phyloP scores from a whole-genome alignment of 2,113 vertebrate species.

The Trachemys scripta region DNA sequence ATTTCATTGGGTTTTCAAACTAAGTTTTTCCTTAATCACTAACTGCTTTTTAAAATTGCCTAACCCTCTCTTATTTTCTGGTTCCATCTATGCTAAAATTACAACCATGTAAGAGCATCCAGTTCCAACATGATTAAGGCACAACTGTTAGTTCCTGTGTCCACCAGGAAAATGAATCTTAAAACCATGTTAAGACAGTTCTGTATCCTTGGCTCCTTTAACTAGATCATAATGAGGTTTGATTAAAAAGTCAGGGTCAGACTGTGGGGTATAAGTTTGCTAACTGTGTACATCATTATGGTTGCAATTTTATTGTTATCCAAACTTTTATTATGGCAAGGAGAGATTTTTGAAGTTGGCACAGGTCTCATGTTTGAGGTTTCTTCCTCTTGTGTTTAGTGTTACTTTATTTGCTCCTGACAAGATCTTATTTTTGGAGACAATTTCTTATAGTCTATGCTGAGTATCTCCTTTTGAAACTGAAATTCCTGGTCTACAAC shows the following conservation, averaged over 20 bases:
- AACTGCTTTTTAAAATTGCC: not conserved
- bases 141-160: not conserved
- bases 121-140: not conserved
- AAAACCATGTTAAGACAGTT: not conserved
- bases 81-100: not conserved
- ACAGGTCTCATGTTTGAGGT: not conserved
- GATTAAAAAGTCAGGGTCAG: not conserved
- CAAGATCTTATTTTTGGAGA: not conserved
- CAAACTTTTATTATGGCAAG: not conserved
- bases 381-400: not conserved
- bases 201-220: not conserved
- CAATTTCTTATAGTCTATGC: not conserved
- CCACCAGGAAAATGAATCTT: not conserved
- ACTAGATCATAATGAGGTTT: not conserved
- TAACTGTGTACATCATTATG: accelerated
- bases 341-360: not conserved
- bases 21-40: not conserved
- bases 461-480: not conserved
- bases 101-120: not conserved
- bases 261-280: not conserved
- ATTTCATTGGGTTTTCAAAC: not conserved
- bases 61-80: not conserved
- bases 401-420: not conserved
- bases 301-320: not conserved
- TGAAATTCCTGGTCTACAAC: not conserved